Evolutionary conservation across 2,888 invertebrate genomes (phyloP), one percentile per base, ranked within the genome.

Genomic region (Bimastos eiseni): DNA sequence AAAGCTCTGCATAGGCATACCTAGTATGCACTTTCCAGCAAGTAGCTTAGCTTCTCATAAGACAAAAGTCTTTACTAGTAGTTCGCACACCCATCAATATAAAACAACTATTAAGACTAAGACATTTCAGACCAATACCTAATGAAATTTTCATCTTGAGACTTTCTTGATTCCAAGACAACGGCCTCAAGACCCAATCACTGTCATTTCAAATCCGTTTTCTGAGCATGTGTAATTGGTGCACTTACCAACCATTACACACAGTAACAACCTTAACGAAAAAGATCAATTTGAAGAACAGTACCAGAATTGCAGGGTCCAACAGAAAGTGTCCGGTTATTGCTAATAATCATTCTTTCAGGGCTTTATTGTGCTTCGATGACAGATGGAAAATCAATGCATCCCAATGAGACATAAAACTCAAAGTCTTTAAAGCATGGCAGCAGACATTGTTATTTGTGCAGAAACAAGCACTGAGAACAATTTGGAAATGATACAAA

Each of bases 311-410:
- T n/a, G 70, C 70, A 70, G n/a, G 8, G 8, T n/a, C n/a, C n/a
- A 70, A 70, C n/a, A 70, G 70, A 70, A 70, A 70, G 70, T 70
- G 70, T 70, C 70, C 70, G 8, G 30, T 70, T 70, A 70, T 70
- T 70, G 70, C 70, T 70, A 30, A 70, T n/a, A 70, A 30, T 70
- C 30, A 70, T 70, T 70, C 70, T n/a, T 70, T 70, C 70, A 70
- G 70, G 70, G 70, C n/a, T n/a, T 70, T 70, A 70, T 70, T 70
- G 70, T 70, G 30, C 70, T 8, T 86, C 36, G n/a, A 37, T 86
- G 86, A 86, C 37, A 36, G 36, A 86, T 86, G 86, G 86, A 86
- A 86, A 86, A 86, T 86, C 86, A 86, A 86, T 86, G 37, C 86
- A 86, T 36, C 86, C 86, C 86, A 86, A 86, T 36, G 34, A 36